Evolutionary conservation across 1,140 invertebrate species (phyloP), one percentile per base, ranked within the genome.

Genomic region (Polypedilum pembai): DNA sequence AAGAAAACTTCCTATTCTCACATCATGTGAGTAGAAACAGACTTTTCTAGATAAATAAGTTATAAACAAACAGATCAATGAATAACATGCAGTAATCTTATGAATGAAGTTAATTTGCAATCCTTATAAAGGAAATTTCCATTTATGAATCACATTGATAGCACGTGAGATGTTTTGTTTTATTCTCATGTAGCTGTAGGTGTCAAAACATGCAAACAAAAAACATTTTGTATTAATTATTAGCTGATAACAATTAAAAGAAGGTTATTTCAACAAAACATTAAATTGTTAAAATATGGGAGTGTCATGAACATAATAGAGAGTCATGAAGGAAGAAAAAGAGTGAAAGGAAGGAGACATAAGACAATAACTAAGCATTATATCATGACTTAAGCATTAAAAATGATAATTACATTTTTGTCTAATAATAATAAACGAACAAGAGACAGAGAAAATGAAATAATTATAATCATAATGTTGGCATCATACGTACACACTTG

Each of bases 391-490:
- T 15, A n/a, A 12, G n/a, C 45, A n/a, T 1, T 33, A 33, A 33
- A 15, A 56, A 56, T 15, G 12, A 56, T 56, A 56, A 56, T 56
- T 56, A 15, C 45, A 56, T 56, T 56, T 56, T 56, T 56, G 45
- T 56, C 45, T 56, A 56, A 56, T 56, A 56, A 56, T 56, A 12
- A 56, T 56, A 56, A 56, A 56, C 12, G 12, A n/a, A 56, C 12
- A 56, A 56, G 12, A n/a, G n/a, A n/a, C 15, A 56, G n/a, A 56
- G 45, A 56, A 56, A 56, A 56, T 12, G 15, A 12, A 45, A 56
- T 56, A 56, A 56, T 56, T 56, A 56, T 56, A 56, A 56, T 56
- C 45, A 56, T 56, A n/a, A 56, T 56, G 45, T 15, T 56, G 41
- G 41, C 41, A 45, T 45, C 41, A 45, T 8, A 45, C 8, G 8